A percentile compares a stretch with the other conserved stretches of the same genome.
phyloP scores from a whole-genome alignment of 2,888 invertebrate genomes.

The Pristionchus maxplancki region DNA sequence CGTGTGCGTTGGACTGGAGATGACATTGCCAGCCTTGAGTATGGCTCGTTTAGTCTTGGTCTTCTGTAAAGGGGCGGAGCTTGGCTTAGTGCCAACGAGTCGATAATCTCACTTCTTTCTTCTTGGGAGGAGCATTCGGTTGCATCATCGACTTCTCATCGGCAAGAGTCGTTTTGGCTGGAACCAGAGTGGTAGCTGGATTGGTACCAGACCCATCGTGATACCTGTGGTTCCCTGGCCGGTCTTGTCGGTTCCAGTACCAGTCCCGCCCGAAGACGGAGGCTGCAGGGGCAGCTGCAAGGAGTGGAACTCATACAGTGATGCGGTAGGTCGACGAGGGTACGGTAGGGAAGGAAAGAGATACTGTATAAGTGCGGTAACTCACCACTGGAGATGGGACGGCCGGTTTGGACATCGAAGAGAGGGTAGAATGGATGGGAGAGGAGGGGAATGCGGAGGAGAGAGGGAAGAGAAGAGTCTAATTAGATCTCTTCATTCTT shows the following conservation, averaged over 20 bases:
- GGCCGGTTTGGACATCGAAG: slow-evolving; percentile 26
- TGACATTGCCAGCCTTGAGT: slow-evolving; percentile 25
- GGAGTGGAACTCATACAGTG: not conserved
- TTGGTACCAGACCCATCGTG: not conserved
- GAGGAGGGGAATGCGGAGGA: not conserved
- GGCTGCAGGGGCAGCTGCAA: not conserved
- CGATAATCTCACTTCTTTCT: slow-evolving; percentile 5
- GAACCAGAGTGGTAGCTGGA: not conserved
- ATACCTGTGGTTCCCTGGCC: slow-evolving; percentile 18
- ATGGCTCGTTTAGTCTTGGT: not conserved
- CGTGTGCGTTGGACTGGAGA: slow-evolving; percentile 25
- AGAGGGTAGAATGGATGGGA: not conserved
- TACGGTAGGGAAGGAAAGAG: not conserved
- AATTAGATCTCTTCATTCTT: not conserved
- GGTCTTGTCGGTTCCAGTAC: slow-evolving; percentile 23
- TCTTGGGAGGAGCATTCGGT: not conserved
- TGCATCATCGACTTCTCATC: slow-evolving; percentile 15
- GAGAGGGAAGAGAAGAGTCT: not conserved
- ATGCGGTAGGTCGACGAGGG: not conserved
- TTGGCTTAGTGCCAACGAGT: not conserved
- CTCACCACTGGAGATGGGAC: slow-evolving; percentile 1
- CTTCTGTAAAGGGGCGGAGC: slow-evolving; percentile 31
- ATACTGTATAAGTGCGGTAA: not conserved
- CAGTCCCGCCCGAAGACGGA: not conserved
- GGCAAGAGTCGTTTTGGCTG: not conserved